Evolutionary conservation across 2,797 vertebrate species (phyloP).

Genomic region (Lagorchestes hirsutus): DNA sequence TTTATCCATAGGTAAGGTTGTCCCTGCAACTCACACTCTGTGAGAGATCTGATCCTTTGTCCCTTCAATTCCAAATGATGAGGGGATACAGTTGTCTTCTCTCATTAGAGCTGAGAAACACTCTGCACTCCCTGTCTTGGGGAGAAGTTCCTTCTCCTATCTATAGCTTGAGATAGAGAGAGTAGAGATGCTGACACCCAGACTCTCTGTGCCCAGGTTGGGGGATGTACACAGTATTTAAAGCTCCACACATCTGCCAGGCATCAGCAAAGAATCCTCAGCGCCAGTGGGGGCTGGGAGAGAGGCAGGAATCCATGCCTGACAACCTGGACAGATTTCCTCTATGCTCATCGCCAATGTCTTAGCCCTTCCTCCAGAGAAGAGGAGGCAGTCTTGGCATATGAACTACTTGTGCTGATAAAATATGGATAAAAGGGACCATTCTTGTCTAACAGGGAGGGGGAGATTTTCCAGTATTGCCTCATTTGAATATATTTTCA

Average conservation of each 20-base stretch:
- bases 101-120: background rate
- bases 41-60: background rate
- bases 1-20: background rate
- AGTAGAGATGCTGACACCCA: background rate
- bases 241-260: accelerated
- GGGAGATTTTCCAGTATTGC: conserved; percentile 82
- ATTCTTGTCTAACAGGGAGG: conserved; percentile 80
- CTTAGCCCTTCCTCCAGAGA: conserved; percentile 65
- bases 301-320: background rate
- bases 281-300: background rate
- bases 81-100: background rate
- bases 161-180: background rate
- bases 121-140: background rate
- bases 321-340: background rate
- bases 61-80: background rate
- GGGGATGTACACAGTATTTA: accelerated
- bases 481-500: conserved; percentile 80
- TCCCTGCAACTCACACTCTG: background rate
- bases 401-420: conserved; percentile 80
- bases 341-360: conserved; percentile 70
- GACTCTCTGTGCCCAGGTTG: background rate
- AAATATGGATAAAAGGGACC: conserved; percentile 84
- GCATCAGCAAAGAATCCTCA: background rate
- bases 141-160: conserved; percentile 3
- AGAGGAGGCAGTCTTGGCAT: conserved; percentile 70